phyloP scores from a whole-genome alignment of 2,888 invertebrate genomes.

The Drosophila maculinotata region DNA sequence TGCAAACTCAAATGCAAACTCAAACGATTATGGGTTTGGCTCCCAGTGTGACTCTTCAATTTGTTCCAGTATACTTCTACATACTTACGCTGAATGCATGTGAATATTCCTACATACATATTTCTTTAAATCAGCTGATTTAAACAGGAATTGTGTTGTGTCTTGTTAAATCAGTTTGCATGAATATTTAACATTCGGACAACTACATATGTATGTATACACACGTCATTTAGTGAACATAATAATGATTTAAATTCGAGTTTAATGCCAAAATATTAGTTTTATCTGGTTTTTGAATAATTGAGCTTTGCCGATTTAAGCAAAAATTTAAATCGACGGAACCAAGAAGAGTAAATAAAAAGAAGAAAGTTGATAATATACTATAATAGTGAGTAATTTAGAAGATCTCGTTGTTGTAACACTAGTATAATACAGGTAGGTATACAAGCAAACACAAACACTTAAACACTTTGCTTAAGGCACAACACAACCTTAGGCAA shows the following conservation, averaged over 20 bases:
- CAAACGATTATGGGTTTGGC: constrained; percentile 42
- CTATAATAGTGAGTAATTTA: too few species aligned
- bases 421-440: too few species aligned
- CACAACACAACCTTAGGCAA: constrained; percentile 47
- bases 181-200: background rate
- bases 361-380: too few species aligned
- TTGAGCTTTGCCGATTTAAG: too few species aligned
- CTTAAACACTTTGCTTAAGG: constrained; percentile 37
- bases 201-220: background rate
- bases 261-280: background rate
- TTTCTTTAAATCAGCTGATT: background rate
- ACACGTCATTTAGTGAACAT: background rate
- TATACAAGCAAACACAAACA: too few species aligned
- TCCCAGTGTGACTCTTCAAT: constrained; percentile 27
- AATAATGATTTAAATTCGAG: background rate
- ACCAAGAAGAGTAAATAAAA: background rate
- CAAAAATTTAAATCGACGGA: too few species aligned
- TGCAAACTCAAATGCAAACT: constrained; percentile 3
- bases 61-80: background rate
- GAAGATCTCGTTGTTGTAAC: too few species aligned
- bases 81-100: background rate
- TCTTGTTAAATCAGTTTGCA: background rate
- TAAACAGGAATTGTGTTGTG: background rate
- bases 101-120: background rate
- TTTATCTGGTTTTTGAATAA: too few species aligned